Evolutionary conservation across 2,888 invertebrate genomes (phyloP).

Genomic region (Hanleya hanleyi): DNA sequence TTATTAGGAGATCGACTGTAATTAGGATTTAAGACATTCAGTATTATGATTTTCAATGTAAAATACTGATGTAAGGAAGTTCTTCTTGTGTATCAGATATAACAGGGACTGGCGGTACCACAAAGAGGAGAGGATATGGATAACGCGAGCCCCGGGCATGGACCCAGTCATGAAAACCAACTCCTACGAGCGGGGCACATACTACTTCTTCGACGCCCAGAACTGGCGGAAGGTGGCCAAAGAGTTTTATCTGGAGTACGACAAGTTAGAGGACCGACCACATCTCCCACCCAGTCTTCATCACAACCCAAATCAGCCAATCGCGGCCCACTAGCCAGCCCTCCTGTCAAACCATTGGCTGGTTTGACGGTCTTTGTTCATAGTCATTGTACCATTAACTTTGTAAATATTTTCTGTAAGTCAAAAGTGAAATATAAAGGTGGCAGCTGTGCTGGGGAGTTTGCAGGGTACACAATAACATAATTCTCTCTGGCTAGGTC

Average conservation of each 20-base stretch:
- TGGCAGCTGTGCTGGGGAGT: too few relatives aligned
- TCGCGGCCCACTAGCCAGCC: slow-evolving; percentile 24
- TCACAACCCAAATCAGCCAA: slow-evolving; percentile 54
- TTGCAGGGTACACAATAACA: too few relatives aligned
- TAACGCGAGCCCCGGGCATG: slow-evolving; percentile 97
- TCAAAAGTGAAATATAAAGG: neutral
- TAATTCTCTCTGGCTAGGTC: too few relatives aligned
- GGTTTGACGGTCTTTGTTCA: too few relatives aligned
- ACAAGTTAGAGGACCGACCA: slow-evolving; percentile 96
- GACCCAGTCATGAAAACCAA: slow-evolving; percentile 95
- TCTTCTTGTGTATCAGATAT: slow-evolving; percentile 83
- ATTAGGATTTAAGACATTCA: too few relatives aligned
- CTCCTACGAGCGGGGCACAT: slow-evolving; percentile 98
- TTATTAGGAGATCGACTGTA: too few relatives aligned
- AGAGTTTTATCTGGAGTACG: slow-evolving; percentile 99
- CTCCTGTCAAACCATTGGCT: neutral
- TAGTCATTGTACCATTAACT: neutral
- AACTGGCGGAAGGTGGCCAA: slow-evolving; percentile 99
- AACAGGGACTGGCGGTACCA: slow-evolving; percentile 99
- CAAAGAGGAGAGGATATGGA: slow-evolving; percentile 99
- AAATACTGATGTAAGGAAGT: too few relatives aligned
- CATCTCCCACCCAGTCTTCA: slow-evolving; percentile 62
- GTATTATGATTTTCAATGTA: too few relatives aligned
- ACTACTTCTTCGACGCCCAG: slow-evolving; percentile 99
- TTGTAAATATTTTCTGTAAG: neutral